Base-by-base conservation (phyloP, 2,113 vertebrate genomes). In the Lophochroa leadbeateri region DNA sequence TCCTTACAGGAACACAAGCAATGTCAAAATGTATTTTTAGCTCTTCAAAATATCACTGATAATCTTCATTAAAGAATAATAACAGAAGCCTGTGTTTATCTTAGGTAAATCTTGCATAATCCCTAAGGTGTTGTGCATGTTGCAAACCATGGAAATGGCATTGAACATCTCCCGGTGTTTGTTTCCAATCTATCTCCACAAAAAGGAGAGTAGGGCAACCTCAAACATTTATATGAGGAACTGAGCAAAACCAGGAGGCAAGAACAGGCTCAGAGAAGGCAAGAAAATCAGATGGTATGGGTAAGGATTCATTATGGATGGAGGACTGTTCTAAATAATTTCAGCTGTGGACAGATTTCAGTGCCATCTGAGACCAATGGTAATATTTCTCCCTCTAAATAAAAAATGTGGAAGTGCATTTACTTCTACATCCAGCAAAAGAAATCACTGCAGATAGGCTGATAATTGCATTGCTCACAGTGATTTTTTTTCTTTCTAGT, bases 21-120 rank as follows among this genome's bases (percentile, higher is more conserved):
- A 52, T 92, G 21, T n/a, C 17, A 86, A 92, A 95, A 65, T 81
- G 43, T 81, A 78, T 85, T 94, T 94, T 94, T 75, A 94, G 55
- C 23, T 68, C 63, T 90, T 88, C 57, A 57, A 78, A 96, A 74
- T 90, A 52, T 65, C 53, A 87, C 44, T 58, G 67, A 33, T 96
- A 80, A 92, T 85, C 82, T 91, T 79, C 10, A 72, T 86, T 90
- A 65, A 18, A 25, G n/a, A 85, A 44, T 79, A 74, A 29, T 53
- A 86, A 75, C 12, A 84, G 37, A 79, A 53, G 24, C 15, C n/a
- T 28, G 4, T 69, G 12, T 88, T 90, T 79, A 72, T 82, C 44
- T 41, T 68, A 60, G 15, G 31, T 67, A 77, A 90, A 67, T 52
- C 69, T 81, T 75, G 19, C n/a, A 47, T 58, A 88, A 92, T 81